Evolutionary conservation across 2,888 invertebrate genomes (phyloP), one percentile per base, ranked within the genome.

Genomic region (Amphiduros pacificus): DNA sequence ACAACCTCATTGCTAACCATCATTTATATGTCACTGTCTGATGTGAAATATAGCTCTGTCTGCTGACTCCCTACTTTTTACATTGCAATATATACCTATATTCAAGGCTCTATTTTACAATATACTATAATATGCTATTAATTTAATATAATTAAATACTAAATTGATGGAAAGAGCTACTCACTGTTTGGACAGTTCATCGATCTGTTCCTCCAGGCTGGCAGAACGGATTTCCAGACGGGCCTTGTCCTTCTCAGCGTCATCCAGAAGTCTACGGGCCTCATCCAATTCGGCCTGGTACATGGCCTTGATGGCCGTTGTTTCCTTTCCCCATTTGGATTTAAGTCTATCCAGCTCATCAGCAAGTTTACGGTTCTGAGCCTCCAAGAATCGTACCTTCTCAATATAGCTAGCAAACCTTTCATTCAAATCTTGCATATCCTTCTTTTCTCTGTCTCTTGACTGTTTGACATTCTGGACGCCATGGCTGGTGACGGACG

Each of bases 381-480:
- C 82, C 67, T 83, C 83, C 59, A 83, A 70, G 65, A 82, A 83
- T 50, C 83, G 72, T n/a, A 73, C 71, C 74, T 84, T 84, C 77
- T 85, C 85, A 66, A 85, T 85, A 76, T 85, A 85, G 74, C 74
- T 79, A 64, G 85, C 85, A 60, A 85, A 83, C 56, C 85, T 75
- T 71, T 85, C 85, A 73, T 85, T 85, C 65, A 85, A 72, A 65
- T 85, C 84, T 71, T 80, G 81, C 80, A 85, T 80, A 70, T 85
- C 85, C 70, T 83, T 83, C 81, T 85, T 85, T 74, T 85, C 85
- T 64, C 75, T 77, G 65, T 83, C 84, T 44, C 85, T 74, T 57
- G 72, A 72, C 60, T 78, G 74, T 66, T 84, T 83, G 27, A 84
- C 80, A 40, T 76, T 76, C 59, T 74, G 81, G 6, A 84, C 84